Evolutionary conservation across 2,113 vertebrate genomes (phyloP).

Genomic region (Lycaon pictus): DNA sequence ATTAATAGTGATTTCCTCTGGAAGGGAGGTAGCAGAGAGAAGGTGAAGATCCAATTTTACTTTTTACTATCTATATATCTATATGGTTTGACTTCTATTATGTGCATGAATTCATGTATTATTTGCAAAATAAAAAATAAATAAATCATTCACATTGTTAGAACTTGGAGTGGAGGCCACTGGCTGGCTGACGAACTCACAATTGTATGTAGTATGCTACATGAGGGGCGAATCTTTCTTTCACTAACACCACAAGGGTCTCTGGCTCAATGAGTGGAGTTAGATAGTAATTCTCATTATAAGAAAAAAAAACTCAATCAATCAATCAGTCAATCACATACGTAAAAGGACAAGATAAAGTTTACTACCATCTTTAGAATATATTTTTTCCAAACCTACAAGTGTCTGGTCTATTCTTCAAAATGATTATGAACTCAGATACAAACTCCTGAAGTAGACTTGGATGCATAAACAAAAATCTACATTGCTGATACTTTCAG

Average conservation of each 20-base stretch:
- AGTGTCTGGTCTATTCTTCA: background rate
- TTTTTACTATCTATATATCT: slow-evolving; percentile 16
- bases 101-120: background rate
- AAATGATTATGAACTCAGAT: background rate
- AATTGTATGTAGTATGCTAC: background rate
- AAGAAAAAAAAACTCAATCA: background rate
- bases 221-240: background rate
- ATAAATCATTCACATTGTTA: background rate
- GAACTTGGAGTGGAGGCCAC: background rate
- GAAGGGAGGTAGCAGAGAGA: background rate
- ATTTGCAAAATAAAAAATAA: background rate
- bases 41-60: background rate
- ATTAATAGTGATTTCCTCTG: background rate
- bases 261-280: background rate
- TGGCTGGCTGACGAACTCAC: background rate
- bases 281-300: background rate
- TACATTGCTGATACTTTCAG: background rate
- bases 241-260: background rate
- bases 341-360: background rate
- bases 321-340: background rate
- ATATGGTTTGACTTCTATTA: background rate
- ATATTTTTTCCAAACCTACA: background rate
- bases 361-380: background rate
- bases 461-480: background rate
- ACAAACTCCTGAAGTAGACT: background rate